Percentiles rank a stretch among this genome's conserved stretches.
phyloP scores from a whole-genome alignment of 1,140 invertebrate genomes.

The Camponotus floridanus region DNA sequence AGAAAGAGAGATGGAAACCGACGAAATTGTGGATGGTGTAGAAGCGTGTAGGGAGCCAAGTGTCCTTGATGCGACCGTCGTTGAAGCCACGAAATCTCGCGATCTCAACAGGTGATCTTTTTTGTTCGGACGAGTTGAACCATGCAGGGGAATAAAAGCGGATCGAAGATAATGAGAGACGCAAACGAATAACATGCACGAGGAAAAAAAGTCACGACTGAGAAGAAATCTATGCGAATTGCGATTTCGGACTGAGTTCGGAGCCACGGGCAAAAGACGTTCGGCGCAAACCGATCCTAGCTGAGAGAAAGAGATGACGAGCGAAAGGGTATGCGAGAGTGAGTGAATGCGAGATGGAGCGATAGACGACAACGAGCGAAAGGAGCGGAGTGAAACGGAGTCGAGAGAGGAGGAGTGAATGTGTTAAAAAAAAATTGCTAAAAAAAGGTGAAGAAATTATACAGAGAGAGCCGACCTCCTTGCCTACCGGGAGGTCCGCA shows the following conservation, averaged over 20 bases:
- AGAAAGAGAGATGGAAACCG: constrained; percentile 76
- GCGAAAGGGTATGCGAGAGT: constrained; percentile 75
- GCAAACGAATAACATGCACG: constrained; percentile 39
- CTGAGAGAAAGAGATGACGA: constrained; percentile 71
- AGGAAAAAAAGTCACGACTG: constrained; percentile 71
- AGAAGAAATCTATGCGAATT: constrained; percentile 74
- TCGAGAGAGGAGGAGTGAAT: constrained; percentile 77
- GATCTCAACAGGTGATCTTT: constrained; percentile 83
- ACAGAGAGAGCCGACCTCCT: constrained; percentile 86
- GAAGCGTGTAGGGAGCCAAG: constrained; percentile 86
- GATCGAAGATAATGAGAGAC: constrained; percentile 39
- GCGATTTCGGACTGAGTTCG: constrained; percentile 86
- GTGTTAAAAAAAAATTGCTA: constrained; percentile 70
- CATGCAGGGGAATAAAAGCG: constrained; percentile 72
- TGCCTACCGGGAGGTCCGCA: constrained; percentile 86
- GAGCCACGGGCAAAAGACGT: constrained; percentile 85
- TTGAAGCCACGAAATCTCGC: constrained; percentile 86
- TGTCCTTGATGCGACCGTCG: constrained; percentile 87
- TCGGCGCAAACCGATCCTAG: constrained; percentile 86
- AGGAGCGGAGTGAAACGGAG: constrained; percentile 34
- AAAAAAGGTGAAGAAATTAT: constrained; percentile 84
- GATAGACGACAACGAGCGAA: constrained; percentile 53
- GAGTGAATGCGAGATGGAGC: constrained; percentile 65
- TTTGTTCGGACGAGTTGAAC: constrained; percentile 66
- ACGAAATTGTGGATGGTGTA: constrained; percentile 84